Base-by-base conservation (phyloP, 2,888 invertebrate genomes). In the Lamellibrachia columna region DNA sequence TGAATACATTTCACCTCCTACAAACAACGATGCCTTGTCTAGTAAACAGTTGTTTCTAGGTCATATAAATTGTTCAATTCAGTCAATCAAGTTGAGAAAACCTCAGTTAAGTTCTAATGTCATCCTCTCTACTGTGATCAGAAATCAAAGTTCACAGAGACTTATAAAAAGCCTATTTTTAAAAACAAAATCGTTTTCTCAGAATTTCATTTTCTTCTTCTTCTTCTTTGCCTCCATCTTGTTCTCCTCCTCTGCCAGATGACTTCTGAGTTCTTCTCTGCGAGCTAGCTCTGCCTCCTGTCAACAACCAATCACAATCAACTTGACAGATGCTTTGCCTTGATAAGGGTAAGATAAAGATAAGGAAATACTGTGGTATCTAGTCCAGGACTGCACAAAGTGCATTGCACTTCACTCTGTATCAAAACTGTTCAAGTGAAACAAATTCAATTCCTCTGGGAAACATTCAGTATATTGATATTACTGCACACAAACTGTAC, bases 271-370 rank as follows among this genome's bases (percentile, higher is more conserved):
- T 15, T 95, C 95, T 93, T 95, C 95, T 55, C 95, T 94, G 52
- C 95, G 94, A 91, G 95, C 91, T n/a, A 95, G 91, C 92, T 95
- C 95, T 6, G 95, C 93, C 93, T 95, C 95, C 95, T 95, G 93
- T 52, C 93, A 94, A 28, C 22, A 55, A 15, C 55, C 90, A 92
- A 53, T 91, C 40, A 15, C 9, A 91, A 92, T 15, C 7, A 8
- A 15, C 15, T 8, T 52, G 9, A 58, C 58, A 92, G 52, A 75
- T 91, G 6, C 75, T 75, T 75, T 4, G 22, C 6, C 22, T 75
- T 75, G 75, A 75, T 6, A 22, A 40, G 40, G 75, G 22, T 22
- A 15, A 22, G 3, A 75, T 75, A 15, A 75, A 22, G n/a, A 75
- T 6, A 75, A 4, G 15, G 4, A 11, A 3, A 15, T 9, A 22